Evolutionary conservation across 2,888 invertebrate genomes (phyloP).

Genomic region (Exocentrus adspersus): DNA sequence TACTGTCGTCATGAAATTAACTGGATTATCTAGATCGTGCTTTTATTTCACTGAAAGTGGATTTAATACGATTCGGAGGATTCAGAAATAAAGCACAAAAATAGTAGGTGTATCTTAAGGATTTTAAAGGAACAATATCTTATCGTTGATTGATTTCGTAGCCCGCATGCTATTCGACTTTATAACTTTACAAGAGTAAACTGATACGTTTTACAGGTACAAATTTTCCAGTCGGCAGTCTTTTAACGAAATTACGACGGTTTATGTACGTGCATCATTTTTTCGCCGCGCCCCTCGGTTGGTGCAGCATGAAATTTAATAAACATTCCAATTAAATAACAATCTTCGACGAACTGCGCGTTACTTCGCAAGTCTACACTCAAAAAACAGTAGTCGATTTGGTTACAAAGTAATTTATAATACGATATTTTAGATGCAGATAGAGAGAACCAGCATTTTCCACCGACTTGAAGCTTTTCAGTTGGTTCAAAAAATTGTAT

Average conservation of each 20-base stretch:
- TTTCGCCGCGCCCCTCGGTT: constrained; percentile 26
- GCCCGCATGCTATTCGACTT: constrained; percentile 31
- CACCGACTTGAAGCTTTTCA: too few species aligned
- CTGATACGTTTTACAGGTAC: constrained; percentile 20
- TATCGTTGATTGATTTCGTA: constrained; percentile 17
- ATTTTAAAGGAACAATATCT: constrained; percentile 33
- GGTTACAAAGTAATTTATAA: background rate
- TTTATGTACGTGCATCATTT: constrained; percentile 23
- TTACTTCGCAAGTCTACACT: constrained; percentile 31
- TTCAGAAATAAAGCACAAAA: too few species aligned
- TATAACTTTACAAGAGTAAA: constrained; percentile 26
- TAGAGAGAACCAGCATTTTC: too few species aligned
- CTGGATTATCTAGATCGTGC: background rate
- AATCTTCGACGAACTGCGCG: constrained; percentile 32
- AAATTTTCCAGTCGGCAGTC: constrained; percentile 35
- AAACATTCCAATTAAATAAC: constrained; percentile 26
- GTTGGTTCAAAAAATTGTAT: too few species aligned
- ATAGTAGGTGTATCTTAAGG: too few species aligned
- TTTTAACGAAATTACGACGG: constrained; percentile 35
- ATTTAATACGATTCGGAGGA: too few species aligned
- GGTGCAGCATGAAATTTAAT: constrained; percentile 26
- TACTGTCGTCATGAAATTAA: constrained; percentile 4
- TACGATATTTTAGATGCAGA: background rate
- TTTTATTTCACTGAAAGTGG: too few species aligned
- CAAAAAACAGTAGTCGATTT: background rate